Percentiles rank a stretch among this genome's conserved stretches.
phyloP scores from a whole-genome alignment of 2,888 invertebrate genomes.

The Heteromurus nitidus region DNA sequence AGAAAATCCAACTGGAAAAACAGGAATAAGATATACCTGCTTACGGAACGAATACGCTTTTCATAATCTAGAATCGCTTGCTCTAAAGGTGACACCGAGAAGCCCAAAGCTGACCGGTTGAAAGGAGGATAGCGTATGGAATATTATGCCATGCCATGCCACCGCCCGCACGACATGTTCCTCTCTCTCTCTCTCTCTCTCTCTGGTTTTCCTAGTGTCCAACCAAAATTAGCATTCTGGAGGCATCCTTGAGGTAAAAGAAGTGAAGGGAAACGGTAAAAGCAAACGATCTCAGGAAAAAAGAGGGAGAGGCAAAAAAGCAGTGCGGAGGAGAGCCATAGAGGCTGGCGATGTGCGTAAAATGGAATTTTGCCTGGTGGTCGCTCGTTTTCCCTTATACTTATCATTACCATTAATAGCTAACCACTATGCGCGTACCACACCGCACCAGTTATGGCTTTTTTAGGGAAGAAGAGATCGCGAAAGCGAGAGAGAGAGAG shows the following conservation, averaged over 20 bases:
- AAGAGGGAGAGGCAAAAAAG: neutral
- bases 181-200: too few relatives aligned
- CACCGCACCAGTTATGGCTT: conserved; percentile 20
- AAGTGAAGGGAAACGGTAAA: conserved; percentile 30
- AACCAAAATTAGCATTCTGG: conserved; percentile 56
- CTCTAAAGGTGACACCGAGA: too few relatives aligned
- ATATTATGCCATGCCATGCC: too few relatives aligned
- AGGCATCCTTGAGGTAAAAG: conserved; percentile 39
- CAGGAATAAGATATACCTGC: too few relatives aligned
- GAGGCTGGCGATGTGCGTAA: too few relatives aligned
- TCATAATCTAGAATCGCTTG: too few relatives aligned
- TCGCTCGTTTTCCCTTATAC: conserved; percentile 27
- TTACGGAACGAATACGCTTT: neutral
- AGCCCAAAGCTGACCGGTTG: too few relatives aligned
- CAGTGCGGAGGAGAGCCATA: neutral
- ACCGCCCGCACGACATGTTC: neutral
- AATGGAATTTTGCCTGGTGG: neutral
- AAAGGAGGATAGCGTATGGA: too few relatives aligned
- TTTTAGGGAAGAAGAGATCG: conserved; percentile 6
- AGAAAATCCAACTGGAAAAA: too few relatives aligned
- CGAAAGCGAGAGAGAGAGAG: conserved; percentile 2
- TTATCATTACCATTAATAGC: conserved; percentile 57
- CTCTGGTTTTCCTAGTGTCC: conserved; percentile 21
- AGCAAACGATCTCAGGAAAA: conserved; percentile 29
- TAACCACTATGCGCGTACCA: conserved; percentile 38